Evolutionary conservation across 2,797 vertebrate species (phyloP).

Genomic region (Anomalospiza imberbis): DNA sequence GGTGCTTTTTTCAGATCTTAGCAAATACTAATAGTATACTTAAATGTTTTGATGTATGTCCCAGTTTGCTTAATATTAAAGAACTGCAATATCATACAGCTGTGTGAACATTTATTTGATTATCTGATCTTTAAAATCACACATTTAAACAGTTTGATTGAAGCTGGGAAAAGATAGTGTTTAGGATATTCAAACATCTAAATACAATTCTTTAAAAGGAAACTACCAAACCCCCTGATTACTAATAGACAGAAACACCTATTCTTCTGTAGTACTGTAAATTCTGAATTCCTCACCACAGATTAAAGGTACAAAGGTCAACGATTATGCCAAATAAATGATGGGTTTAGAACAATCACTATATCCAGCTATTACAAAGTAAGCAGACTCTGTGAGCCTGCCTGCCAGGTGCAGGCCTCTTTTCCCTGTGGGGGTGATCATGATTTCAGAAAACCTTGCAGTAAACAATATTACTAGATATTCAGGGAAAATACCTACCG

Average conservation of each 20-base stretch:
- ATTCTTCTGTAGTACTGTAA: conserved; percentile 33
- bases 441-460: not conserved
- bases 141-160: not conserved
- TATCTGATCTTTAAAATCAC: not conserved
- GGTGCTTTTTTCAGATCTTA: not conserved
- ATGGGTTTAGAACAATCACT: conserved; percentile 48
- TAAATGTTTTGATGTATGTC: not conserved
- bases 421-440: not conserved
- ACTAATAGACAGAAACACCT: not conserved
- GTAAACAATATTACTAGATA: conserved; percentile 31
- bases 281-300: conserved; percentile 41
- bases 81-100: not conserved
- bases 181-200: not conserved
- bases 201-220: not conserved
- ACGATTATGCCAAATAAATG: conserved; percentile 69
- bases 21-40: not conserved
- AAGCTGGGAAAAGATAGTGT: not conserved
- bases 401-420: conserved; percentile 27
- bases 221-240: conserved; percentile 1
- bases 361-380: conserved; percentile 47
- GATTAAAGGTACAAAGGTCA: conserved; percentile 59
- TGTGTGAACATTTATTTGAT: not conserved
- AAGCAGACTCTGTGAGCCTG: conserved; percentile 5
- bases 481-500: not conserved
- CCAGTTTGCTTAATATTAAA: not conserved